Evolutionary conservation across 2,888 invertebrate genomes (phyloP), one percentile per base, ranked within the genome.

Genomic region (Tiphia femorata): DNA sequence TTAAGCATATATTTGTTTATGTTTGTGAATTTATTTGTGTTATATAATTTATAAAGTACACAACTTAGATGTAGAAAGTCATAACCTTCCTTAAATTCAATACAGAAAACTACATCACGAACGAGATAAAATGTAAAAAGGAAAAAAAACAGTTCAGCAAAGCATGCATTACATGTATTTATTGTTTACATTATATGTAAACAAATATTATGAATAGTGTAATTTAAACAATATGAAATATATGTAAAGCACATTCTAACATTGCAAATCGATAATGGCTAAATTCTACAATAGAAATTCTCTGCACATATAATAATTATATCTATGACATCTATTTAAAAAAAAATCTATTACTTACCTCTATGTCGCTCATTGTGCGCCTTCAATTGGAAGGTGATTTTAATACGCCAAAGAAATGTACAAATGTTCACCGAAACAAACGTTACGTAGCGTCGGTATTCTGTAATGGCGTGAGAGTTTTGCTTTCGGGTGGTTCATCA

Each of bases 291-390:
- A 66, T 65, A 65, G 54, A 30, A 7, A 12, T 37, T 5, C 6
- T 12, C 10, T 46, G 17, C 27, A 25, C 38, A 7, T 16, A 19
- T 2, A 27, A 33, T 47, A 57, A 50, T 47, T 10, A 20, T 38
- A 10, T 33, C 7, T 12, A 3, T 5, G 8, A 21, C 3, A 1
- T 19, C 12, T 30, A 14, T 10, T 14, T n/a, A 5, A 20, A 49
- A 4, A 6, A 5, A 16, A 27, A 16, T 35, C 35, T 35, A 23
- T 17, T 5, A 33, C 63, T 76, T 53, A 79, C 79, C 76, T 80
- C 79, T 33, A 76, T 74, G 46, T 80, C 80, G 58, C 80, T 79
- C 79, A 79, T 79, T 62, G 17, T 72, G 48, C 37, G 38, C 25
- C 55, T 50, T 37, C 33, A 19, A 25, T 21, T 43, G 41, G 44